Evolutionary conservation across 2,888 invertebrate species (phyloP).

Genomic region (Phengaris alcon): DNA sequence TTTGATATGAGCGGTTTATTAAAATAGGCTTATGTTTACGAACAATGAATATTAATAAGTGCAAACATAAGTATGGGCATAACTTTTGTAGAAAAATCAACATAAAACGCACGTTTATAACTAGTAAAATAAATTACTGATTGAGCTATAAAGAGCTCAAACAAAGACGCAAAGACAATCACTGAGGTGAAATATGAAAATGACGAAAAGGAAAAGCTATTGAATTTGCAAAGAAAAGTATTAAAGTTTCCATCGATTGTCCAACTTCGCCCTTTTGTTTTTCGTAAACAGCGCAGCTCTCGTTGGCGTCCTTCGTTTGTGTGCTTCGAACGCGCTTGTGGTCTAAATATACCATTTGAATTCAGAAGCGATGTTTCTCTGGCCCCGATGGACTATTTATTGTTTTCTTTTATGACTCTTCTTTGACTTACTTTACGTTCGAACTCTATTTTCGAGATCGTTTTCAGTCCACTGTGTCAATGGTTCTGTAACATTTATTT

Average conservation of each 20-base stretch:
- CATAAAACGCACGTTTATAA: too few species aligned
- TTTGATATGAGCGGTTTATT: slow-evolving; percentile 18
- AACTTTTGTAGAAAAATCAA: not conserved
- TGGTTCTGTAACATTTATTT: slow-evolving; percentile 10
- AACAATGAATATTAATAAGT: not conserved
- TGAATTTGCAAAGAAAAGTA: slow-evolving; percentile 26
- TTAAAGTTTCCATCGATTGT: slow-evolving; percentile 63
- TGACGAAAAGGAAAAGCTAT: slow-evolving; percentile 17
- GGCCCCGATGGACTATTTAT: slow-evolving; percentile 63
- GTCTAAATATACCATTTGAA: slow-evolving; percentile 74
- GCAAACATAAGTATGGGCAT: not conserved
- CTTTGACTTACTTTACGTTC: slow-evolving; percentile 51
- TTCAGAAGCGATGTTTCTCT: slow-evolving; percentile 66
- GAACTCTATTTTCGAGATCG: slow-evolving; percentile 15
- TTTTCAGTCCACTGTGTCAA: slow-evolving; percentile 15
- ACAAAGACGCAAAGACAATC: slow-evolving; percentile 12
- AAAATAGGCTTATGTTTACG: not conserved
- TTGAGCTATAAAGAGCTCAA: not conserved
- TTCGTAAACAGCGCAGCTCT: slow-evolving; percentile 64
- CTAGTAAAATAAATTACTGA: not conserved
- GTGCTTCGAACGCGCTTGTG: slow-evolving; percentile 66
- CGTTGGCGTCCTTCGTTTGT: slow-evolving; percentile 71
- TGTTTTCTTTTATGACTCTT: slow-evolving; percentile 57
- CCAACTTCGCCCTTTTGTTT: slow-evolving; percentile 61
- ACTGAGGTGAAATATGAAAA: slow-evolving; percentile 23